Evolutionary conservation across 2,888 invertebrate genomes (phyloP).

Genomic region (Fissipunctia ypsillon): DNA sequence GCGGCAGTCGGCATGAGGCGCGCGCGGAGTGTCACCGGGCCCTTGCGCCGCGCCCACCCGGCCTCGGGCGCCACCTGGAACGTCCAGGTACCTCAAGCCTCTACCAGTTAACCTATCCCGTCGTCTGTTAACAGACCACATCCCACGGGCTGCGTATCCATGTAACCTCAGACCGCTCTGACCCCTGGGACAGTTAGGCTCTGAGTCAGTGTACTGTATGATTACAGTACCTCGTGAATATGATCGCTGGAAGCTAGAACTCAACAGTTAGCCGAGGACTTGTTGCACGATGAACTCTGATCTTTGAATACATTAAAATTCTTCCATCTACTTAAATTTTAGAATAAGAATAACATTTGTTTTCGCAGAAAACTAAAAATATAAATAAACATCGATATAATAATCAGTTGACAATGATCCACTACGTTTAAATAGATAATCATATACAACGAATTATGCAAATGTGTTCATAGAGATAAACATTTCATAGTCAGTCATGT

Average conservation of each 20-base stretch:
- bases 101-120: conserved; percentile 8
- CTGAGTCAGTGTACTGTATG: conserved; percentile 47
- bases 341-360: conserved; percentile 28
- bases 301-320: conserved; percentile 78
- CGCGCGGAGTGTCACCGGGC: conserved; percentile 90
- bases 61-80: conserved; percentile 96
- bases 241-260: conserved; percentile 72
- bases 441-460: conserved; percentile 36
- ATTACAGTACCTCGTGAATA: conserved; percentile 48
- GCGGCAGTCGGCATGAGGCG: conserved; percentile 88
- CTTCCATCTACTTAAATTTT: conserved; percentile 52
- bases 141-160: neutral
- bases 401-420: conserved; percentile 27
- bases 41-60: conserved; percentile 93
- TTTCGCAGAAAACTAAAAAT: conserved; percentile 17
- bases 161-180: neutral
- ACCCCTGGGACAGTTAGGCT: conserved; percentile 2
- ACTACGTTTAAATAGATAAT: conserved; percentile 6
- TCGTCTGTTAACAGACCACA: neutral
- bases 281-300: conserved; percentile 85
- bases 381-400: conserved; percentile 20
- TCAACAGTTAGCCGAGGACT: conserved; percentile 88
- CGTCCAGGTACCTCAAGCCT: conserved; percentile 91
- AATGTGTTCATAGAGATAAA: conserved; percentile 41
- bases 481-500: conserved; percentile 25